phyloP scores from a whole-genome alignment of 1,140 invertebrate genomes.

The Nylanderia fulva region DNA sequence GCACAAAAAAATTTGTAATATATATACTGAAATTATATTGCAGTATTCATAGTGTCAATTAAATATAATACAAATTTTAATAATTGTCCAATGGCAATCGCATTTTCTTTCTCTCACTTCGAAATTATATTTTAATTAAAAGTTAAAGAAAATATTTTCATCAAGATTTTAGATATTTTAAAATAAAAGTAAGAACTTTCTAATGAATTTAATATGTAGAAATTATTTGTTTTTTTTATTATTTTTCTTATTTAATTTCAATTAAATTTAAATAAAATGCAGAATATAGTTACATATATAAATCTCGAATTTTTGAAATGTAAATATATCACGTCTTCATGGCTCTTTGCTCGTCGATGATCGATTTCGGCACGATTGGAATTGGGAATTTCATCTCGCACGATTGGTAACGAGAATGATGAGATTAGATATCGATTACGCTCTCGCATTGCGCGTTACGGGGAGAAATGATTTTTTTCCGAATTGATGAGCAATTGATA shows the following conservation, averaged over 20 bases:
- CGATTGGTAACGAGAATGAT: conserved; percentile 60
- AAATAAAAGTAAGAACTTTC: not conserved
- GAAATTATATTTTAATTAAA: not conserved
- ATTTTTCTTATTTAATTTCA: not conserved
- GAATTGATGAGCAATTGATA: conserved; percentile 29
- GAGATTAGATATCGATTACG: conserved; percentile 72
- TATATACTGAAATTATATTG: not conserved
- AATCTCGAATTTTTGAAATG: not conserved
- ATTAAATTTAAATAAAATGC: not conserved
- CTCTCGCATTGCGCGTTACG: conserved; percentile 59
- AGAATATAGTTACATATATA: not conserved
- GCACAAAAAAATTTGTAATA: not conserved
- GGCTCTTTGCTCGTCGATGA: conserved; percentile 34
- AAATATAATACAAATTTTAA: not conserved
- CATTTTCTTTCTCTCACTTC: not conserved
- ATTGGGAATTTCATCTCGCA: conserved; percentile 44
- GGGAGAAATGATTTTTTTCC: conserved; percentile 58
- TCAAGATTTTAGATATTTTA: no score
- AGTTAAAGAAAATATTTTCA: not conserved
- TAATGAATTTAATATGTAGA: not conserved
- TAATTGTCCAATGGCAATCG: no score
- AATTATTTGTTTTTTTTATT: not conserved
- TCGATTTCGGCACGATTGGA: conserved; percentile 46
- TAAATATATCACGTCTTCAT: not conserved
- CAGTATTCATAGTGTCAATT: not conserved